A percentile compares a stretch with the other conserved stretches of the same genome.
Conservation (phyloP, 2,113 vertebrate species). For the Tiliqua scincoides region DNA sequence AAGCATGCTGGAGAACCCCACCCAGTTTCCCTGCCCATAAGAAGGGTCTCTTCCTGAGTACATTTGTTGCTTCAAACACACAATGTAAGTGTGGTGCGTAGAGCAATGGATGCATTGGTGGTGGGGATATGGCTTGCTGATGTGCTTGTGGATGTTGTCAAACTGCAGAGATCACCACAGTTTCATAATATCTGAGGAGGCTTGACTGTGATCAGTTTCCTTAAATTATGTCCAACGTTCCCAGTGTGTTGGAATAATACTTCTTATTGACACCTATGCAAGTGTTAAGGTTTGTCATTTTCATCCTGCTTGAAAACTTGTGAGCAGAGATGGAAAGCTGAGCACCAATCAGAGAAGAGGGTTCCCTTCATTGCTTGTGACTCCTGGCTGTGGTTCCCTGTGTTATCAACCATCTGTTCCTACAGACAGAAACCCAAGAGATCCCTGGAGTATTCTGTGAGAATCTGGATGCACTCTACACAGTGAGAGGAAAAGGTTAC, state of each 20-base stretch:
- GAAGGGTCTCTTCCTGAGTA: too few relatives aligned
- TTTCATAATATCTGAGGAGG: too few relatives aligned
- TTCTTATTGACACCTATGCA: background rate
- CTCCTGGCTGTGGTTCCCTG: background rate
- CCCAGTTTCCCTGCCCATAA: too few relatives aligned
- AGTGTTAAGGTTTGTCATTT: slow-evolving; percentile 13
- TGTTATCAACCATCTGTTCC: background rate
- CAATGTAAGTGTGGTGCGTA: too few relatives aligned
- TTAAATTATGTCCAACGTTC: background rate
- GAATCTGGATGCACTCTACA: background rate
- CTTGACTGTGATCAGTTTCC: too few relatives aligned
- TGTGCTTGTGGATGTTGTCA: too few relatives aligned
- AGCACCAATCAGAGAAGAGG: fast-evolving
- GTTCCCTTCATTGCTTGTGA: background rate
- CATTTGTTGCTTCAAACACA: too few relatives aligned
- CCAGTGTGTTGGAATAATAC: background rate
- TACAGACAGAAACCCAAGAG: background rate
- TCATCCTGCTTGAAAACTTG: background rate
- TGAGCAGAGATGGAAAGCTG: background rate
- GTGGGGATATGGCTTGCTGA: too few relatives aligned
- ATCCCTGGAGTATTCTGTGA: background rate
- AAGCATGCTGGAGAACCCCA: too few relatives aligned
- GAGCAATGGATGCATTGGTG: too few relatives aligned
- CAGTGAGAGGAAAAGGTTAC: background rate
- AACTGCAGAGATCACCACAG: too few relatives aligned